A percentile compares a stretch with the other conserved stretches of the same genome.
phyloP scores from a whole-genome alignment of 2,113 vertebrate genomes.

The Felis chaus region DNA sequence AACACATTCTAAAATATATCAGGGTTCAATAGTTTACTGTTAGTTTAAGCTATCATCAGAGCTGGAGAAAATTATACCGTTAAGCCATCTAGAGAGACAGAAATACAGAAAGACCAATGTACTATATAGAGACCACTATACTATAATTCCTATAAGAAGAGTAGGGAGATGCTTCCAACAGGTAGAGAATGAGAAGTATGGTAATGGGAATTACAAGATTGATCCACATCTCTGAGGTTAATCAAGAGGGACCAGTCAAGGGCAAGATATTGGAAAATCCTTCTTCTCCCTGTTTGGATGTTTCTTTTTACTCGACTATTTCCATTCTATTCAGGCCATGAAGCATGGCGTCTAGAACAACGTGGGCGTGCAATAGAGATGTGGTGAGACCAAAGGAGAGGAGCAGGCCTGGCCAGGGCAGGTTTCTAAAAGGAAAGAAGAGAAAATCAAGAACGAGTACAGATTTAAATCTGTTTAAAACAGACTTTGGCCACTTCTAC shows the following conservation, averaged over 20 bases:
- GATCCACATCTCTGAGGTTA: neutral
- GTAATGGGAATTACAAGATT: neutral
- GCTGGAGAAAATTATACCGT: neutral
- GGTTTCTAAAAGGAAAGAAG: neutral
- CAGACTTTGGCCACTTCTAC: neutral
- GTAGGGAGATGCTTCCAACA: neutral
- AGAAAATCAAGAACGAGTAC: neutral
- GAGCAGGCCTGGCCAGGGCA: neutral
- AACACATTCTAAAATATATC: neutral
- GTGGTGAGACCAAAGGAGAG: neutral
- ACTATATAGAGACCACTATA: neutral
- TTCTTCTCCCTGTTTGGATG: neutral
- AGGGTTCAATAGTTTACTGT: neutral
- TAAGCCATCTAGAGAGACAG: neutral
- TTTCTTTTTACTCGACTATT: neutral
- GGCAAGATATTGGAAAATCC: neutral
- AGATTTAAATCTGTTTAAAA: neutral
- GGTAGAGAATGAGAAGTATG: neutral
- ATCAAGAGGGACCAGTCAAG: neutral
- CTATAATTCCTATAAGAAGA: neutral
- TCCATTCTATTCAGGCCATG: neutral
- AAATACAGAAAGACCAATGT: neutral
- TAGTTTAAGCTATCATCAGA: neutral
- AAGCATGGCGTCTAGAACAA: rapidly evolving
- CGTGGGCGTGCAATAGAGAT: neutral